Evolutionary conservation across 2,113 vertebrate genomes (phyloP).

Genomic region (Jaculus jaculus): DNA sequence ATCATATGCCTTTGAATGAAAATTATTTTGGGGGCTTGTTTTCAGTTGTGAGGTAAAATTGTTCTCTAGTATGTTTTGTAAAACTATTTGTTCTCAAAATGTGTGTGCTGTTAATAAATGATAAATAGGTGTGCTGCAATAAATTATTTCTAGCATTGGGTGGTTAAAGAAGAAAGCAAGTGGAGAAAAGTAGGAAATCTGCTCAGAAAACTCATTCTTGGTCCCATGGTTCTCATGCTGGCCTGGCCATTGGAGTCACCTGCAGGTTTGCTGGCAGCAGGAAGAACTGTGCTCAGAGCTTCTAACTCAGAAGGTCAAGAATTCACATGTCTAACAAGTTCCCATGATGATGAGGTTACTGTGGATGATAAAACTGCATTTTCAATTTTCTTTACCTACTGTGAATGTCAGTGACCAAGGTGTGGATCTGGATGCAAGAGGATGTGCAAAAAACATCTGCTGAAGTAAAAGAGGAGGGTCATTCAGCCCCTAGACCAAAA

Average conservation of each 20-base stretch:
- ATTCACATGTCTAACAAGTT: neutral
- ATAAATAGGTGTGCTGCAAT: neutral
- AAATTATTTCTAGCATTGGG: neutral
- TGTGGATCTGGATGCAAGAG: too few species aligned
- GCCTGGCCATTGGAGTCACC: neutral
- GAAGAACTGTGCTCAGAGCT: neutral
- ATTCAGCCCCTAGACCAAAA: neutral
- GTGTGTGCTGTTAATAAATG: neutral
- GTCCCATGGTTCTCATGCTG: neutral
- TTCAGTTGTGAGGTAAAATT: neutral
- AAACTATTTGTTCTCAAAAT: neutral
- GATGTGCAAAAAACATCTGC: too few species aligned
- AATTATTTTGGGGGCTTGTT: neutral
- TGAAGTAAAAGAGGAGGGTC: too few species aligned
- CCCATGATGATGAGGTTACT: neutral
- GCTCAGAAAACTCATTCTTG: neutral
- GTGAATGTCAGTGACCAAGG: neutral
- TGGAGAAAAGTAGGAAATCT: neutral
- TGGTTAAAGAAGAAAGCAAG: neutral
- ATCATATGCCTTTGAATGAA: neutral
- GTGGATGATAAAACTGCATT: neutral
- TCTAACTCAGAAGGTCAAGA: neutral
- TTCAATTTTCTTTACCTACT: neutral
- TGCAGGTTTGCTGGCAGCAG: neutral
- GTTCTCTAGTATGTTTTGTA: neutral